Percentiles rank a stretch among this genome's conserved stretches.
These are phyloP conservation scores for Zaprionus lachaisei DNA, from an alignment of 1,140 invertebrate genomes.

Conservation along the genomic window DNA sequence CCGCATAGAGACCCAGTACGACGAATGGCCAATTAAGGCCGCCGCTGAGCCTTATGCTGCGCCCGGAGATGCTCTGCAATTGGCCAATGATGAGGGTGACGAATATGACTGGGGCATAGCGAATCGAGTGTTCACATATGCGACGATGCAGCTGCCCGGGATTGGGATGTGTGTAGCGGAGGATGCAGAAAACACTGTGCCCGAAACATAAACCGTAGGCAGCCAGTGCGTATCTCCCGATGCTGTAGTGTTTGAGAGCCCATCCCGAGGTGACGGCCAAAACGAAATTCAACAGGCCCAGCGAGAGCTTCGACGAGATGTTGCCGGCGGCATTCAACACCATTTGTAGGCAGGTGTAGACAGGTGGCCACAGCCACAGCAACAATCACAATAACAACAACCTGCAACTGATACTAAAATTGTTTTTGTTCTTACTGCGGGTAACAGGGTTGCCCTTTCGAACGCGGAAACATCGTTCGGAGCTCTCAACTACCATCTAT, in stretches of 20 bases:
- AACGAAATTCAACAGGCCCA: conserved; percentile 66
- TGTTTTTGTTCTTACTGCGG: conserved; percentile 13
- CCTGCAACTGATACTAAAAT: conserved; percentile 14
- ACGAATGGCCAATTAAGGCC: conserved; percentile 51
- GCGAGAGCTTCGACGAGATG: conserved; percentile 51
- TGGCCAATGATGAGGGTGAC: conserved; percentile 63
- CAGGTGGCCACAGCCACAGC: conserved; percentile 31
- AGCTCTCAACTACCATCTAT: neutral
- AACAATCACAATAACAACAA: conserved; percentile 1
- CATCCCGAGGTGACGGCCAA: conserved; percentile 63
- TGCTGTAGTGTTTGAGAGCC: conserved; percentile 63
- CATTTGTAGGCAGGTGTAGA: conserved; percentile 11
- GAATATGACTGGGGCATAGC: conserved; percentile 62
- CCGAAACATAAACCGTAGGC: conserved; percentile 65
- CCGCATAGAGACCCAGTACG: conserved; percentile 45
- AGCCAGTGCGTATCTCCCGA: conserved; percentile 46
- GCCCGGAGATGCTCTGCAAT: conserved; percentile 36
- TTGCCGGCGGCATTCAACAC: conserved; percentile 20
- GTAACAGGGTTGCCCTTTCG: neutral
- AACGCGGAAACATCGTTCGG: neutral
- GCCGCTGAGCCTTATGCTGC: neutral
- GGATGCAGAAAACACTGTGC: conserved; percentile 61
- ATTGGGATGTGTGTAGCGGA: conserved; percentile 75
- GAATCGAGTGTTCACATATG: conserved; percentile 55
- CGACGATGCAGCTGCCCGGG: conserved; percentile 57